phyloP scores from a whole-genome alignment of 2,888 invertebrate genomes.

The Tenodera sinensis region DNA sequence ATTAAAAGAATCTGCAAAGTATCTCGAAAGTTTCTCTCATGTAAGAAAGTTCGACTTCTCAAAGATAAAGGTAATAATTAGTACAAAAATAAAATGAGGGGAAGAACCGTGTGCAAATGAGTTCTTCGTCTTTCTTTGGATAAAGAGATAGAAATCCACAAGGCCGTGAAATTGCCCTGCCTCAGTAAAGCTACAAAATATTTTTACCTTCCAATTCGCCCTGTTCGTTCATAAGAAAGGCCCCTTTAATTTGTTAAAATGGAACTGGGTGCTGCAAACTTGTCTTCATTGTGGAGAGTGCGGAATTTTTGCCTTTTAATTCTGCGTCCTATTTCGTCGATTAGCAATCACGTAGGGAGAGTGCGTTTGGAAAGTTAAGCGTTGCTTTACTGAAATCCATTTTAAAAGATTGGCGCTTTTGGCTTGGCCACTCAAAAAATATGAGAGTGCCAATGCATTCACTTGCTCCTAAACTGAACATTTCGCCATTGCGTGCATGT shows the following conservation, averaged over 20 bases:
- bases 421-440: no score
- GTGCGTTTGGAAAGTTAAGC: no score
- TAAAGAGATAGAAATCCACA: not conserved
- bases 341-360: no score
- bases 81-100: not conserved
- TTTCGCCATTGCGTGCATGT: no score
- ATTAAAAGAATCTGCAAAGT: not conserved
- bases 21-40: not conserved
- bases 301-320: no score
- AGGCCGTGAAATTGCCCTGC: not conserved
- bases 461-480: no score
- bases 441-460: no score
- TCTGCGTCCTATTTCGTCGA: no score
- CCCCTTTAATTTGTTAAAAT: not conserved
- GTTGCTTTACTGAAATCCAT: no score
- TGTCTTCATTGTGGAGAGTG: not conserved
- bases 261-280: not conserved
- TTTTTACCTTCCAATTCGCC: not conserved
- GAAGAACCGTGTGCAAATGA: not conserved
- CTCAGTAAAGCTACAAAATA: not conserved
- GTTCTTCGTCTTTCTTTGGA: not conserved
- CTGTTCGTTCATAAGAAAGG: not conserved
- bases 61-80: not conserved
- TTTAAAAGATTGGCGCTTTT: no score
- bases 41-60: not conserved